Conservation (phyloP, 2,797 vertebrate genomes). For the Callimico goeldii region DNA sequence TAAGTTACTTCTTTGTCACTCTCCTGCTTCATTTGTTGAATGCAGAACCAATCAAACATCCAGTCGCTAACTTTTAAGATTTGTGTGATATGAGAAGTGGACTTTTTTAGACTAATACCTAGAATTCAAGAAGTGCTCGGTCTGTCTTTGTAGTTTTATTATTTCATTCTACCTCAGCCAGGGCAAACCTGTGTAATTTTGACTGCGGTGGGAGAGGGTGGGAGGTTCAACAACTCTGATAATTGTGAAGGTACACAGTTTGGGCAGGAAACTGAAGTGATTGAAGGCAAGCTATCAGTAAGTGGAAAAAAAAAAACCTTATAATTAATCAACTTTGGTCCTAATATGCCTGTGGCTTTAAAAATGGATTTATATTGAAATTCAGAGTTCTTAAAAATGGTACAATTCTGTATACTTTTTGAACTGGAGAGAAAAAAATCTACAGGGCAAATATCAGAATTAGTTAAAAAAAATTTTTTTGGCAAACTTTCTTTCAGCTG, state of each 20-base stretch:
- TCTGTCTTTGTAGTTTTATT: background rate
- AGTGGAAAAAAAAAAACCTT: background rate
- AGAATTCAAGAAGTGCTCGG: background rate
- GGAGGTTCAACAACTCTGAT: background rate
- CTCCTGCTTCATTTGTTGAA: background rate
- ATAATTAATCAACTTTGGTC: background rate
- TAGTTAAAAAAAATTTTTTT: background rate
- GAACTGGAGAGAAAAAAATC: background rate
- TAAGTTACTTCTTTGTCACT: background rate
- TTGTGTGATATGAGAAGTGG: background rate
- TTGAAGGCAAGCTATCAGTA: background rate
- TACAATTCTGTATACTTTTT: background rate
- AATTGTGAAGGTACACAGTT: background rate
- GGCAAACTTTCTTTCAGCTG: background rate
- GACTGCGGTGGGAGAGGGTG: background rate
- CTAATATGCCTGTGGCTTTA: background rate
- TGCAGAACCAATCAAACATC: background rate
- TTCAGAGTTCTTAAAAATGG: background rate
- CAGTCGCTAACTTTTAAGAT: background rate
- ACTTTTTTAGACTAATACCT: background rate
- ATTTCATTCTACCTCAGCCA: background rate
- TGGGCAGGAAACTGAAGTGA: background rate
- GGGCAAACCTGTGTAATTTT: background rate
- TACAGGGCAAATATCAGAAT: background rate
- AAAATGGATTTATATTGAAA: background rate